Conservation (phyloP, 2,888 invertebrate genomes). For the Trissoscelio sp. region DNA sequence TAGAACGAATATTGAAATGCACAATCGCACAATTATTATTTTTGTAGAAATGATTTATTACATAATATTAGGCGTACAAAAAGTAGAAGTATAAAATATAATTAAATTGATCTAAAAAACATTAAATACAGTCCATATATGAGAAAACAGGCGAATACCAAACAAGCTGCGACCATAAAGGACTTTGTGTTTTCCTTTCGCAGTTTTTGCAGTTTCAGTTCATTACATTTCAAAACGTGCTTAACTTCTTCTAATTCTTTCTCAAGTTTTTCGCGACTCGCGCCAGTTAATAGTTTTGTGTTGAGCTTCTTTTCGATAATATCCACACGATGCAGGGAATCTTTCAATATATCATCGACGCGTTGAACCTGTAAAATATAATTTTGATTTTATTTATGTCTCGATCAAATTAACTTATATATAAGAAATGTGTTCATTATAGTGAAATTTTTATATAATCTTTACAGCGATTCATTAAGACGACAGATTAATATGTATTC, state of each 20-base stretch:
- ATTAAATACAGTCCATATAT: constrained; percentile 67
- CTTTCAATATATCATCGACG: constrained; percentile 76
- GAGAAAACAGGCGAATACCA: constrained; percentile 74
- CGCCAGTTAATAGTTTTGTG: constrained; percentile 73
- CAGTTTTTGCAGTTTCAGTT: constrained; percentile 74
- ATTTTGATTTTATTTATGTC: not conserved
- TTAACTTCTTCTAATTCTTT: constrained; percentile 77
- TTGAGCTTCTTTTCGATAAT: constrained; percentile 76
- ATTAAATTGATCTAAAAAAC: constrained; percentile 67
- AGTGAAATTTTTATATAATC: not conserved
- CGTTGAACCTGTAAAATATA: constrained; percentile 75
- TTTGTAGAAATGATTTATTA: constrained; percentile 24
- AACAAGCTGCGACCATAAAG: constrained; percentile 76
- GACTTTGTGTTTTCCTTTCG: constrained; percentile 77
- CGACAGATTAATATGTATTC: constrained; percentile 4
- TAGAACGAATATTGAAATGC: not conserved
- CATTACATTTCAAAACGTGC: constrained; percentile 74
- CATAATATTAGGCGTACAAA: not conserved
- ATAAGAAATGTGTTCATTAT: constrained; percentile 5
- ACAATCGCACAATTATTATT: not conserved
- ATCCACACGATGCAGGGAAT: constrained; percentile 75
- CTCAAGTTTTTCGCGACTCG: constrained; percentile 78
- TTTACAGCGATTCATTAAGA: not conserved
- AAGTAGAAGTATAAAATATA: too few species aligned
- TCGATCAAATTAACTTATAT: not conserved